Percentiles rank a stretch among this genome's conserved stretches.
phyloP scores from a whole-genome alignment of 2,797 vertebrate species.

The Propithecus perrieri region DNA sequence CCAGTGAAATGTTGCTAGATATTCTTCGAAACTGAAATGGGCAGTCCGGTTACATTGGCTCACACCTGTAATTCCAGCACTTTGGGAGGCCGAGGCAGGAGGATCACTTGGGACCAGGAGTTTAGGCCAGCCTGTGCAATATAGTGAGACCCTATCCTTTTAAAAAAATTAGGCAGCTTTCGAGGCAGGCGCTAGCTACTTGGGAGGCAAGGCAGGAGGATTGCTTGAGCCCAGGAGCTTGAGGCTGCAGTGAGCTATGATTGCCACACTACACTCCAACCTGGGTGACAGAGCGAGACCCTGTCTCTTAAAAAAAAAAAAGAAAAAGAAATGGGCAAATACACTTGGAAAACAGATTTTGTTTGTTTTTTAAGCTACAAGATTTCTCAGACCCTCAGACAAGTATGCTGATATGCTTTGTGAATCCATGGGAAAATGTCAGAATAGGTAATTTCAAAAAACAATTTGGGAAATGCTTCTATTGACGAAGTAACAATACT shows the following conservation, averaged over 20 bases:
- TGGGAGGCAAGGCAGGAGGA: background rate
- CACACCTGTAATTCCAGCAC: no score
- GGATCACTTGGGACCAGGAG: background rate
- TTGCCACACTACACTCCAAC: background rate
- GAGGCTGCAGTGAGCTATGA: background rate
- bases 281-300: background rate
- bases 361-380: background rate
- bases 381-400: background rate
- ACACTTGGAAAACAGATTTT: background rate
- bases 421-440: background rate
- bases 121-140: background rate
- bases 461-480: constrained; percentile 19
- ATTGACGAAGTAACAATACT: background rate
- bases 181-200: background rate
- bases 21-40: constrained; percentile 8
- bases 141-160: background rate
- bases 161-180: background rate
- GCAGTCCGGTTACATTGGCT: no score
- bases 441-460: background rate
- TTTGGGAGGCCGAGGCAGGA: background rate
- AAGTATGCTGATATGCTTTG: background rate
- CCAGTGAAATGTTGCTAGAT: background rate
- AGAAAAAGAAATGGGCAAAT: background rate
- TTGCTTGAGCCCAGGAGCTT: background rate
- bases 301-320: background rate